These are phyloP conservation scores for Passerina amoena DNA, from an alignment of 2,113 vertebrate genomes.

Conservation along the genomic window DNA sequence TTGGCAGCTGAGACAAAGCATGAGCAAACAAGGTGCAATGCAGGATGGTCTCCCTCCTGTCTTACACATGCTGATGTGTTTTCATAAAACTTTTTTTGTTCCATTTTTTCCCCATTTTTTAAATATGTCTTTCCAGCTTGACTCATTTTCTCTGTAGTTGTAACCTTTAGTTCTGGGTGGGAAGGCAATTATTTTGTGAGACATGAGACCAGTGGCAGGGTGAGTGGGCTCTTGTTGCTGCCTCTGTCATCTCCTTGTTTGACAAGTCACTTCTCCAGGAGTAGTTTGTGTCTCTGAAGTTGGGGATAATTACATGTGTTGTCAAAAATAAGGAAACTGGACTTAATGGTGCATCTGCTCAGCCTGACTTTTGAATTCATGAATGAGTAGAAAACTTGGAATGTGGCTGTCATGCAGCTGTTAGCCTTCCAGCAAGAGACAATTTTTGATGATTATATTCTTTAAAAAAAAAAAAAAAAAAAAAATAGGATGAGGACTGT, in stretches of 20 bases:
- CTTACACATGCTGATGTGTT: background rate
- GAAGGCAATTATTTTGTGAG: conserved; percentile 7
- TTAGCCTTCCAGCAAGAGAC: background rate
- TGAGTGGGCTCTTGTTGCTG: background rate
- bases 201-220: background rate
- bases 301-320: background rate
- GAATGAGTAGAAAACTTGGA: background rate
- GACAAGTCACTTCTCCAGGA: background rate
- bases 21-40: background rate
- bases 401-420: background rate
- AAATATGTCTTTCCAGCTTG: background rate
- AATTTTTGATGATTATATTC: background rate
- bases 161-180: conserved; percentile 36
- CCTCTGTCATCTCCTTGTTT: background rate
- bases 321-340: background rate
- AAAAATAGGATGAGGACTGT: background rate
- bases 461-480: background rate
- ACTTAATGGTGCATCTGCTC: background rate
- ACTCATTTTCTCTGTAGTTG: conserved; percentile 15
- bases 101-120: background rate
- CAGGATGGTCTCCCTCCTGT: background rate
- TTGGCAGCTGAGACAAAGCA: background rate
- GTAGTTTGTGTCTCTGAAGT: background rate
- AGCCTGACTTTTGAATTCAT: background rate
- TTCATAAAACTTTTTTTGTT: background rate